Evolutionary conservation across 2,888 invertebrate species (phyloP).

Genomic region (Tubulanus polymorphus): DNA sequence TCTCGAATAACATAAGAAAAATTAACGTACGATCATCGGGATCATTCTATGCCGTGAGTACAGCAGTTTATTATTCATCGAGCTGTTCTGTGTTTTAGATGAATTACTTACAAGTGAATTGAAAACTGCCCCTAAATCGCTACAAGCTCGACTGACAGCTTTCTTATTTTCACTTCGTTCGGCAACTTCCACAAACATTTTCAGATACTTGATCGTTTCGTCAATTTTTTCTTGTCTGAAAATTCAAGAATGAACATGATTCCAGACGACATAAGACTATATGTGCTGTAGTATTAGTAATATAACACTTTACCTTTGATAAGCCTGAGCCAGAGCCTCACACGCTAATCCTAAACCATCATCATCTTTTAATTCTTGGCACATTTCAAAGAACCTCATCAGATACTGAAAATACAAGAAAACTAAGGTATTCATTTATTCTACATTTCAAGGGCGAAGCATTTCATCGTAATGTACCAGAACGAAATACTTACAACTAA

Average conservation of each 20-base stretch:
- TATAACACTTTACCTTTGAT: constrained; percentile 35
- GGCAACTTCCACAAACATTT: constrained; percentile 49
- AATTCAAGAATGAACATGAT: constrained; percentile 6
- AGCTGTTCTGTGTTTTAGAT: neutral
- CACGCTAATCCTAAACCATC: constrained; percentile 49
- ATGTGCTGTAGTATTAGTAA: neutral
- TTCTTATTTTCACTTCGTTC: constrained; percentile 46
- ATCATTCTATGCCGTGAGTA: no score
- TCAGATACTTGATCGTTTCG: constrained; percentile 45
- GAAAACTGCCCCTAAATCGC: constrained; percentile 48
- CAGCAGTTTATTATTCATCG: neutral
- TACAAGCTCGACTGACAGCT: constrained; percentile 48
- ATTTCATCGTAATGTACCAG: no score
- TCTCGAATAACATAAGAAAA: no score
- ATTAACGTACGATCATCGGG: no score
- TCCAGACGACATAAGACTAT: neutral
- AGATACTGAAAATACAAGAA: constrained; percentile 37
- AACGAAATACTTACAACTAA: constrained; percentile 29
- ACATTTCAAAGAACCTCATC: constrained; percentile 40
- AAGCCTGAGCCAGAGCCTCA: constrained; percentile 50
- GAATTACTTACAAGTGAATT: constrained; percentile 44
- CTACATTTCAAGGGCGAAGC: no score
- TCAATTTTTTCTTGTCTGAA: constrained; percentile 44
- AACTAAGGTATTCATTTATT: no score
- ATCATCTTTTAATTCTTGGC: constrained; percentile 34